phyloP scores from a whole-genome alignment of 2,888 invertebrate genomes.

The Rhagium mordax region DNA sequence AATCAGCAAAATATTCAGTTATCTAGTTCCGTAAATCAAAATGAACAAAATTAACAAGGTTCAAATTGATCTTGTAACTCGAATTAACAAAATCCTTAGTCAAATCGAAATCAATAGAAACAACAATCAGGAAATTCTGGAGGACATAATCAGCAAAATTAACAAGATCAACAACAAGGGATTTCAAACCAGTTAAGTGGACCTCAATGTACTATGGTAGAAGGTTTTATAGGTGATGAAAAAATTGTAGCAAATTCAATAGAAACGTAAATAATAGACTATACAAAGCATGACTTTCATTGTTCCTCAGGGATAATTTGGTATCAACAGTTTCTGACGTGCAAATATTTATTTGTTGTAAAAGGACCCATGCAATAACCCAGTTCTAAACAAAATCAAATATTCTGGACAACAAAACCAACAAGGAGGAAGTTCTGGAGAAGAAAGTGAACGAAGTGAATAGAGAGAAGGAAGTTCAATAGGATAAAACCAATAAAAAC shows the following conservation, averaged over 20 bases:
- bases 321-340: slow-evolving; percentile 79
- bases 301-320: slow-evolving; percentile 86
- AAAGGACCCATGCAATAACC: slow-evolving; percentile 53
- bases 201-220: slow-evolving; percentile 72
- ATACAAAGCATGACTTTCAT: slow-evolving; percentile 80
- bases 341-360: slow-evolving; percentile 81
- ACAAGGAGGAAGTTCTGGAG: neutral
- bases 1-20: slow-evolving; percentile 40
- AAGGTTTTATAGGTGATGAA: slow-evolving; percentile 82
- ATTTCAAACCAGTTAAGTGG: slow-evolving; percentile 9
- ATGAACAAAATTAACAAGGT: slow-evolving; percentile 41
- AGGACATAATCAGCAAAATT: neutral
- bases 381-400: neutral
- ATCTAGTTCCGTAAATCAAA: slow-evolving; percentile 33
- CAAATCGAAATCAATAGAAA: slow-evolving; percentile 34
- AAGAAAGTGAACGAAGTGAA: neutral
- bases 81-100: slow-evolving; percentile 42
- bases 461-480: neutral
- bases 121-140: slow-evolving; percentile 30
- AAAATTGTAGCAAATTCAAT: slow-evolving; percentile 83
- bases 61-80: slow-evolving; percentile 35
- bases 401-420: neutral
- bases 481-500: slow-evolving; percentile 28
- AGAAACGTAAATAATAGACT: slow-evolving; percentile 81
- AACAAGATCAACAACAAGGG: no score